Base-by-base conservation (phyloP, 1,140 invertebrate species). In the Philotrypesis tridentata region DNA sequence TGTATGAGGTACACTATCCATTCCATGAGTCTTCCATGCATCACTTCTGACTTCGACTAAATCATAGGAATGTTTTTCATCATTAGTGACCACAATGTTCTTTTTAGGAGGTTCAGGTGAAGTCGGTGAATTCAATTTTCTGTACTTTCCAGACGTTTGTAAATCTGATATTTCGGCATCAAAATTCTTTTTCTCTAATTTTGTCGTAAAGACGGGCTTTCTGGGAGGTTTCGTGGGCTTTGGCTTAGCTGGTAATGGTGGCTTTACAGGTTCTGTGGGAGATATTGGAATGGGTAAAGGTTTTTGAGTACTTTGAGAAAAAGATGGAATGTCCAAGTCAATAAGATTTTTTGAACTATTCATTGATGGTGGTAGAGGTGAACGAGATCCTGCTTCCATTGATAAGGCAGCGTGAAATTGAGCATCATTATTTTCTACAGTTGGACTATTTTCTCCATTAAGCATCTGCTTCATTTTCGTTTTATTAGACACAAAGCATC, bases 391-490 rank as follows among this genome's bases (percentile, higher is more conserved):
- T 63, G 96, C 94, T 88, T 96, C 95, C 93, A 96, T 95, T 55
- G 93, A 94, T 9, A 94, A 88, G 55, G 94, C 95, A 5, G 94
- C 94, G 81, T 95, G 95, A 75, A 96, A 94, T 84, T 96, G 96
- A 85, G 93, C 94, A 86, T 96, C 95, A 63, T 93, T 94, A 86
- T 94, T 95, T 82, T 96, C 95, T 37, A 95, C 92, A 86, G 93
- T 93, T 77, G 93, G 93, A 23, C 93, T 89, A 77, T 92, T 93
- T 81, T 96, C 95, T 75, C 93, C 94, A 40, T 93, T 95, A 71
- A 96, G 92, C 77, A 96, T 90, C 77, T 96, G 95, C 87, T 96
- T 96, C 95, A 97, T 96, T 5, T 93, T 95, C 87, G 95, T 96
- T 95, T 97, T 97, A 89, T 96, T 96, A 2, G 94, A 92, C 1